phyloP scores from a whole-genome alignment of 1,140 invertebrate genomes.

The Alviniconcha marisindica region DNA sequence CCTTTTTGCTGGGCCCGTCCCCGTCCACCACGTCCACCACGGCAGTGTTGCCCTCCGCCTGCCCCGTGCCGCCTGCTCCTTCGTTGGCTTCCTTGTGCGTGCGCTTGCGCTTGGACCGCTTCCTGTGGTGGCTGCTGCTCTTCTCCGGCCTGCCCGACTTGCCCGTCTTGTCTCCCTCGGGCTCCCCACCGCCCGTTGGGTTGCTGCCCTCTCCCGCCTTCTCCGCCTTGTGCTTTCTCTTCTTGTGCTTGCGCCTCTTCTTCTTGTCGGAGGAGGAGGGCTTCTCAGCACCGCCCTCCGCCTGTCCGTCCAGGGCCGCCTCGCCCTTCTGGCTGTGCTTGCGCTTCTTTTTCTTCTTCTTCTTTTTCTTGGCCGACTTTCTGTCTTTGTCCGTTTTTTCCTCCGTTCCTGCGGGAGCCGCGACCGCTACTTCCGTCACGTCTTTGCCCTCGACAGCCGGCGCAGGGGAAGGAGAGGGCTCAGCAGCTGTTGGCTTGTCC shows the following conservation, averaged over 20 bases:
- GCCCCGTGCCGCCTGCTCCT: neutral
- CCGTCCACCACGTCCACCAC: slow-evolving; percentile 15
- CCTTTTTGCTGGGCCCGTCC: slow-evolving; percentile 40
- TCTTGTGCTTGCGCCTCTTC: slow-evolving; percentile 45
- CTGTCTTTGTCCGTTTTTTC: slow-evolving; percentile 35
- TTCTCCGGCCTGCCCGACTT: slow-evolving; percentile 31
- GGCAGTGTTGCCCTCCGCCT: slow-evolving; percentile 30
- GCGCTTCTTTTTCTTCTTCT: slow-evolving; percentile 48
- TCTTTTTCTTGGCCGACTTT: slow-evolving; percentile 41
- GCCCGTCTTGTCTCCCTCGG: slow-evolving; percentile 27
- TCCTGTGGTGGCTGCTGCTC: slow-evolving; percentile 36
- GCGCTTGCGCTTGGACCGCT: slow-evolving; percentile 43
- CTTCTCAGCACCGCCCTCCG: slow-evolving; percentile 36
- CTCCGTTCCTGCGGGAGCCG: slow-evolving; percentile 10
- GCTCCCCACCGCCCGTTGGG: neutral
- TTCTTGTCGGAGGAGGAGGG: slow-evolving; percentile 38
- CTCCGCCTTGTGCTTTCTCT: slow-evolving; percentile 45
- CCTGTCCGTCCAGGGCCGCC: slow-evolving; percentile 25
- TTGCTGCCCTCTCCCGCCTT: slow-evolving; percentile 29
- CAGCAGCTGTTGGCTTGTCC: neutral
- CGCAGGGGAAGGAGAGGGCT: too few relatives aligned
- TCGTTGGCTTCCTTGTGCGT: slow-evolving; percentile 39
- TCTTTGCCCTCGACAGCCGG: slow-evolving; percentile 2
- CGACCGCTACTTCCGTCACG: slow-evolving; percentile 2
- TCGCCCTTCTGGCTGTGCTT: slow-evolving; percentile 47